Evolutionary conservation across 2,797 vertebrate genomes (phyloP), one percentile per base, ranked within the genome.

Genomic region (Cichlasoma orientale): DNA sequence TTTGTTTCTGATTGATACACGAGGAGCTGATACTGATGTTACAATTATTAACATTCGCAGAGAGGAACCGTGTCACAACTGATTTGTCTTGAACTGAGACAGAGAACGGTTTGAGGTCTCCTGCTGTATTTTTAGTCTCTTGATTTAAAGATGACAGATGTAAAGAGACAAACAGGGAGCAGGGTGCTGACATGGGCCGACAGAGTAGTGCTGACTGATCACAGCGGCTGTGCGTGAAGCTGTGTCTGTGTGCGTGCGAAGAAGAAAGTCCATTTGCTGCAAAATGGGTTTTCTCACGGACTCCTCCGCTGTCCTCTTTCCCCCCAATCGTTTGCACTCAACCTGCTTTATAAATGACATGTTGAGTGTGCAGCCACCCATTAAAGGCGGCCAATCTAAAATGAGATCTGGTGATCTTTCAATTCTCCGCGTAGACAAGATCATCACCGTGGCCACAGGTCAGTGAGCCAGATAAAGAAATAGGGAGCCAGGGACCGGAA

Each of bases 321-420:
- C 57, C 59, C 59, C 18, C 27, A 25, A 31, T 70, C 74, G 13
- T 53, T 52, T 38, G 23, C 25, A 33, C 19, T 70, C 80, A 63
- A 68, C 4, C 76, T 75, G 69, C 58, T 83, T 82, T 68, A 75
- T 82, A 87, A 84, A 86, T 63, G 74, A 33, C 86, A 77, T 19
- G 33, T 25, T 83, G 74, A 84, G 25, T 25, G 19, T 41, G 55
- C 72, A 74, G 57, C 80, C 83, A 79, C 75, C 77, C 56, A 82
- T 88, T 87, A 84, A 72, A 82, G 25, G 12, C 57, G 9, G 68
- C 31, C 76, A 69, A 91, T 93, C 92, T 92, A 81, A 92, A 92
- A 93, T 93, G 86, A 92, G 81, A 93, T 90, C 91, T 88, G 44
- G 55, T 58, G 75, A 58, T 84, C 74, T 63, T 82, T 71, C 50